Evolutionary conservation across 2,113 vertebrate species (phyloP).

Genomic region (Hyperopisus bebe): DNA sequence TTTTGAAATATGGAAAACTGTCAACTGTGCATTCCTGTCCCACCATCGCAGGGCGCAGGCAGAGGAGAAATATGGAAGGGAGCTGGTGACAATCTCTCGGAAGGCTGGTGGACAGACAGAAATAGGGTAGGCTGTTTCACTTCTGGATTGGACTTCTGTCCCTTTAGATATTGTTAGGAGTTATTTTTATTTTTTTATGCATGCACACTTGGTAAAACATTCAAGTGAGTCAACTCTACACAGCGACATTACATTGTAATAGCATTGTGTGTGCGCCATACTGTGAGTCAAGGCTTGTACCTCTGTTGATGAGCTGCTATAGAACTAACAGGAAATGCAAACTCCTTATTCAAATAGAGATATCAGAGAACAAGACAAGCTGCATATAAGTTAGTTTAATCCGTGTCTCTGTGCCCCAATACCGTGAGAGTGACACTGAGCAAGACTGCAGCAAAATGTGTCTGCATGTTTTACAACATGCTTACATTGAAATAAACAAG

Average conservation of each 20-base stretch:
- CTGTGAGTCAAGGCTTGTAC: not conserved
- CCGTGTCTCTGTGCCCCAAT: not conserved
- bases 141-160: not conserved
- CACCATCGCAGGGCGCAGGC: slow-evolving; percentile 69
- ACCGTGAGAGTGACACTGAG: not conserved
- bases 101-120: slow-evolving; percentile 80
- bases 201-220: not conserved
- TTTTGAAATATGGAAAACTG: not conserved
- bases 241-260: not conserved
- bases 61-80: slow-evolving; percentile 90
- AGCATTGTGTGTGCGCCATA: not conserved
- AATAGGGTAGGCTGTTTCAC: slow-evolving; percentile 66
- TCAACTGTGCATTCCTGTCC: slow-evolving; percentile 2
- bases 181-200: not conserved
- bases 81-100: slow-evolving; percentile 78
- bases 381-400: not conserved
- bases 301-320: not conserved
- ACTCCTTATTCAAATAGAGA: not conserved
- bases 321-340: not conserved
- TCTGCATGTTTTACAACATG: not conserved
- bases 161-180: not conserved
- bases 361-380: not conserved
- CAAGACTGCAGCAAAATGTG: not conserved
- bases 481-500: not conserved
- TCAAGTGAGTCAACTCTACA: not conserved